Evolutionary conservation across 2,888 invertebrate genomes (phyloP), one percentile per base, ranked within the genome.

Genomic region (Chloroclystis v-ata): DNA sequence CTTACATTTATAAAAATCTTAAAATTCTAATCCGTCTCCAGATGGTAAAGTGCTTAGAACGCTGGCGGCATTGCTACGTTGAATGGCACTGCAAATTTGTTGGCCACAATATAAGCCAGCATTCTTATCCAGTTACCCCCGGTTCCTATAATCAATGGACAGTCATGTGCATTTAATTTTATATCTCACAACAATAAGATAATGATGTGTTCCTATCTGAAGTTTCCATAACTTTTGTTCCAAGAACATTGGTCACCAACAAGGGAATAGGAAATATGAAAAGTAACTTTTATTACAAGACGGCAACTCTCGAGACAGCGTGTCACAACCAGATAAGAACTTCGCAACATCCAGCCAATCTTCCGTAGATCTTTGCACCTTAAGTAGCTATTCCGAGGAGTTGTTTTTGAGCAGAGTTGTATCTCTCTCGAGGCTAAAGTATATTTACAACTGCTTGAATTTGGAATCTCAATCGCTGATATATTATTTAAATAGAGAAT

Each of bases 251-350:
- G 29, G 28, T 11, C 46, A 37, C 28, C 8, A 28, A 24, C 46
- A 25, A 37, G 35, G 40, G 46, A 41, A 46, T 46, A 46, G 25
- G 40, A 41, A 41, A 46, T 41, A 37, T 39, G 47, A 32, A 51
- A 48, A 50, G 47, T 43, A 43, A 49, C 40, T 43, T 51, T 46
- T 50, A 24, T 38, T 47, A 37, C 43, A 40, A 37, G 37, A 29
- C 28, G 37, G 43, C 37, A 46, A 40, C 50, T 30, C 38, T 39
- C 41, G 32, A 49, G 49, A 39, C 48, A 44, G 43, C 42, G 37
- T 49, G 43, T 53, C 47, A 52, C 42, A 47, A 37, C 30, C 50
- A 52, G 52, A 56, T 50, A 50, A 49, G 37, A 56, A 56, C 33
- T 58, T 25, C 14, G 30, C 33, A 29, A 46, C 45, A 28, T 32